Conservation (phyloP, 2,888 invertebrate species). For the Epinotia nisella region DNA sequence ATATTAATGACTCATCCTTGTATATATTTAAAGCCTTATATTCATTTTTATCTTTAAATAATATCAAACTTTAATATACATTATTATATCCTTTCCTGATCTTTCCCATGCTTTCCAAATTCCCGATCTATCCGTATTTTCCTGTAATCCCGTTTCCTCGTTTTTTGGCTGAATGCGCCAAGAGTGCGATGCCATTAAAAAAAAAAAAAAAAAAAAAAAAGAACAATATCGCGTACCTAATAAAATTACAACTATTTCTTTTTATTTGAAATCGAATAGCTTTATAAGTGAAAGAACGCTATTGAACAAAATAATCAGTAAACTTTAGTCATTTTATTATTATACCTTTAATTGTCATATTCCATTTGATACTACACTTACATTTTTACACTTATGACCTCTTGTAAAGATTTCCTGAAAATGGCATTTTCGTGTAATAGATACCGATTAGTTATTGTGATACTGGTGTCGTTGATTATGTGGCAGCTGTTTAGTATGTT, state of each 20-base stretch:
- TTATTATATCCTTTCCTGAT: too few species aligned
- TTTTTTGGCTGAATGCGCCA: too few species aligned
- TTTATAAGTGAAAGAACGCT: constrained; percentile 11
- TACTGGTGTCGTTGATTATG: constrained; percentile 73
- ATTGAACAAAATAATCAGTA: not conserved
- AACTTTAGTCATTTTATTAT: constrained; percentile 3
- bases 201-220: too few species aligned
- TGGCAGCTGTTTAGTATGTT: constrained; percentile 76
- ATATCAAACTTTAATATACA: too few species aligned
- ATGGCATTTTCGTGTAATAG: constrained; percentile 78
- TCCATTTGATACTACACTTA: not conserved
- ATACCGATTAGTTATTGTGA: constrained; percentile 73
- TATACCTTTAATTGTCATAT: constrained; percentile 4
- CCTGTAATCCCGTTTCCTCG: too few species aligned
- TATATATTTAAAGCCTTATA: too few species aligned
- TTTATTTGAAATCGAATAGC: constrained; percentile 12
- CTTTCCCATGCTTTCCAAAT: too few species aligned
- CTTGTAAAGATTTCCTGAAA: constrained; percentile 42
- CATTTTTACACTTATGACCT: constrained; percentile 22
- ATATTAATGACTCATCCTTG: too few species aligned
- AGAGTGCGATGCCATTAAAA: too few species aligned
- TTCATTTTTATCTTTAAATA: too few species aligned
- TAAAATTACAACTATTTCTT: constrained; percentile 10
- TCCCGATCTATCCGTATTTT: too few species aligned
- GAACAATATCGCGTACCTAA: constrained; percentile 12